Evolutionary conservation across 1,140 invertebrate genomes (phyloP).

Genomic region (Aphelenchoides besseyi): DNA sequence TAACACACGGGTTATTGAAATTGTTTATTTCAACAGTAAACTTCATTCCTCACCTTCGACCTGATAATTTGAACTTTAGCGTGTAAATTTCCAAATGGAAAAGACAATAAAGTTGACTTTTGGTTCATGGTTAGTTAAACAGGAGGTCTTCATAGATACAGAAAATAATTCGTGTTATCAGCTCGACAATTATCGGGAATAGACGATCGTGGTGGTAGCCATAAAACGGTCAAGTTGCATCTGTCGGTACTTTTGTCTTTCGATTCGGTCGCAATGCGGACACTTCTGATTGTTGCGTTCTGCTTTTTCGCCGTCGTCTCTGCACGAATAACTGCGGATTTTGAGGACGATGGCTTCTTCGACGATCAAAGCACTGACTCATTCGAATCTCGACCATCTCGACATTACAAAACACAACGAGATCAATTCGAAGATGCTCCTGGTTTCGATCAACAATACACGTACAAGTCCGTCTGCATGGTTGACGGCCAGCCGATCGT

Average conservation of each 20-base stretch:
- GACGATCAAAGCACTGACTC: not conserved
- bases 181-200: no score
- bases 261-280: not conserved
- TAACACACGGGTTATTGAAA: not conserved
- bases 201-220: no score
- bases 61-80: no score
- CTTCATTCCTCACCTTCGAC: not conserved
- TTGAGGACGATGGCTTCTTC: not conserved
- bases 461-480: slow-evolving; percentile 52
- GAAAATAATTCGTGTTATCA: no score
- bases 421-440: not conserved
- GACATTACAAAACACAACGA: not conserved
- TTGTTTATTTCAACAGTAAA: not conserved
- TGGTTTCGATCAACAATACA: slow-evolving; percentile 28
- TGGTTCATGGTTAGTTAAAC: not conserved
- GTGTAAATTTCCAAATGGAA: no score
- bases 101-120: slow-evolving; percentile 1
- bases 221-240: no score
- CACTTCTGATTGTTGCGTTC: slow-evolving; percentile 6
- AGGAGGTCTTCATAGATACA: no score
- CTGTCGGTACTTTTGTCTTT: not conserved
- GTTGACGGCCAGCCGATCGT: slow-evolving; percentile 49
- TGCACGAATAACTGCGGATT: not conserved
- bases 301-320: not conserved
- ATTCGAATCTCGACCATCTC: not conserved